Conservation (phyloP, 2,888 invertebrate genomes). For the Listrodromus nycthemerus region DNA sequence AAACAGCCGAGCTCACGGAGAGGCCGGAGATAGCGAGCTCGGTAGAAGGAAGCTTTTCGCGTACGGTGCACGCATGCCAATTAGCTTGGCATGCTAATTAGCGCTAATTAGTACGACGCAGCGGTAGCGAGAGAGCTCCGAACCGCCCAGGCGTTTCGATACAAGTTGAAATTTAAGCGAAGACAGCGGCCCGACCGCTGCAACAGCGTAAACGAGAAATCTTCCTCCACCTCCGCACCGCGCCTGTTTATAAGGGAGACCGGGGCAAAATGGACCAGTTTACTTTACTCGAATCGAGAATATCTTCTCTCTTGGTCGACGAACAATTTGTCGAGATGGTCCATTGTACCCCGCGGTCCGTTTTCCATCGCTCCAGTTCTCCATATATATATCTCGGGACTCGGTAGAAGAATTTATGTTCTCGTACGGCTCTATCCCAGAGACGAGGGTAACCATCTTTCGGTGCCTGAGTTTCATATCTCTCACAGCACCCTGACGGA, state of each 20-base stretch:
- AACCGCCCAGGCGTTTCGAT: slow-evolving; percentile 48
- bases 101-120: slow-evolving; percentile 71
- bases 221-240: background rate
- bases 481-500: slow-evolving; percentile 15
- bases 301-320: no score
- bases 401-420: slow-evolving; percentile 48
- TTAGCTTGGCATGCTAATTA: slow-evolving; percentile 72
- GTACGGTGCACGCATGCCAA: slow-evolving; percentile 67
- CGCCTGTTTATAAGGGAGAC: background rate
- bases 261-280: no score
- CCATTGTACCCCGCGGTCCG: background rate
- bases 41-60: slow-evolving; percentile 51
- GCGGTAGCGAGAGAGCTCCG: slow-evolving; percentile 35
- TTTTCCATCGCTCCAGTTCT: no score
- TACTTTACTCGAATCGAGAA: no score
- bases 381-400: background rate
- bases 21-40: background rate
- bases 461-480: slow-evolving; percentile 39
- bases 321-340: no score
- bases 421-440: slow-evolving; percentile 8
- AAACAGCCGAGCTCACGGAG: background rate
- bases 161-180: slow-evolving; percentile 45
- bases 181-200: slow-evolving; percentile 51
- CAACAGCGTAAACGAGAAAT: slow-evolving; percentile 51
- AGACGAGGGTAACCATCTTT: slow-evolving; percentile 38